Conservation (phyloP, 2,113 vertebrate genomes). For the Archilochus colubris region DNA sequence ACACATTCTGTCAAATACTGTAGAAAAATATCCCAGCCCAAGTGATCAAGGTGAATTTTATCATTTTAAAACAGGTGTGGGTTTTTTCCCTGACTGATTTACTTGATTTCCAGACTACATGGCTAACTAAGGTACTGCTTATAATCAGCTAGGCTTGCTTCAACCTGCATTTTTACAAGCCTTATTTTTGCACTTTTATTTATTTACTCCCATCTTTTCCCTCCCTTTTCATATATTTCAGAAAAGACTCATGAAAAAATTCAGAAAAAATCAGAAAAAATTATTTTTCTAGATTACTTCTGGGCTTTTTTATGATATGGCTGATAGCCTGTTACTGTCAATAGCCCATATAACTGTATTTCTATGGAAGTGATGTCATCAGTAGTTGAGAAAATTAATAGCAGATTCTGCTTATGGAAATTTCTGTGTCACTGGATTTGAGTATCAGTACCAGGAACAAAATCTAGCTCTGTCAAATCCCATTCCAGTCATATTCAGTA, state of each 20-base stretch:
- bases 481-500: not conserved
- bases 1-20: conserved; percentile 65
- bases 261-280: no score
- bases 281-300: not conserved
- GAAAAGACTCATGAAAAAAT: not conserved
- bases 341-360: not conserved
- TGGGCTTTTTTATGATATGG: not conserved
- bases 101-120: not conserved
- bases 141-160: not conserved
- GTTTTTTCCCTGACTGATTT: not conserved
- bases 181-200: not conserved
- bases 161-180: not conserved
- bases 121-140: not conserved
- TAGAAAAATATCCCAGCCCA: conserved; percentile 65
- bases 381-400: conserved; percentile 1
- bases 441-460: not conserved
- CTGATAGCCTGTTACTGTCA: not conserved
- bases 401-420: not conserved
- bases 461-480: not conserved
- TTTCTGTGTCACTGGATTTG: not conserved
- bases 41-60: conserved; percentile 78
- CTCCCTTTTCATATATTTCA: not conserved
- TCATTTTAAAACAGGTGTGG: not conserved
- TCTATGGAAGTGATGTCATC: not conserved
- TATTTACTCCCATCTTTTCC: not conserved